phyloP scores from a whole-genome alignment of 2,797 vertebrate genomes.

The Cyprinella venusta region DNA sequence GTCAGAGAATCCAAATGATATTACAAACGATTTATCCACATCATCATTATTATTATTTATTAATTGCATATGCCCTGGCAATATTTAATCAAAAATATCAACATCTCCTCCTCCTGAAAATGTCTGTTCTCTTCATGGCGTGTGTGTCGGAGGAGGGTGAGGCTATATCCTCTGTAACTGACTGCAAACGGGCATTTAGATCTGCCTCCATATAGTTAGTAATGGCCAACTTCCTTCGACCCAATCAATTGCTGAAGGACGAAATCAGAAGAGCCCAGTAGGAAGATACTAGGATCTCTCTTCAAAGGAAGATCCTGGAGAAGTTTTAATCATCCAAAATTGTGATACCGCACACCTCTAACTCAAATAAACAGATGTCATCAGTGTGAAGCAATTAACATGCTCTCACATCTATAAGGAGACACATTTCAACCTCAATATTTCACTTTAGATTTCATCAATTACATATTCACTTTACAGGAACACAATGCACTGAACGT shows the following conservation, averaged over 20 bases:
- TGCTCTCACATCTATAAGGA: not conserved
- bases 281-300: not conserved
- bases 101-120: not conserved
- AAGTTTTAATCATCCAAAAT: not conserved
- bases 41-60: not conserved
- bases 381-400: conserved; percentile 14
- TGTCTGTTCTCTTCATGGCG: not conserved
- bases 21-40: not conserved
- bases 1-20: too few relatives aligned
- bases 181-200: not conserved
- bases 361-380: conserved; percentile 11
- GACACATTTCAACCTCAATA: conserved; percentile 17
- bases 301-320: not conserved
- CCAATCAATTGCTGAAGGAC: not conserved
- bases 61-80: not conserved
- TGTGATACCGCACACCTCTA: not conserved
- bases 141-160: not conserved
- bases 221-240: not conserved
- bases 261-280: not conserved
- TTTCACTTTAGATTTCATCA: conserved; percentile 10
- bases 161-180: not conserved
- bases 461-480: not conserved
- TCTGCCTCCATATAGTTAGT: not conserved
- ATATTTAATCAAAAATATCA: not conserved
- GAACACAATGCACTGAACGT: not conserved